Evolutionary conservation across 1,140 invertebrate species (phyloP), one percentile per base, ranked within the genome.

Genomic region (Zaprionus lachaisei): DNA sequence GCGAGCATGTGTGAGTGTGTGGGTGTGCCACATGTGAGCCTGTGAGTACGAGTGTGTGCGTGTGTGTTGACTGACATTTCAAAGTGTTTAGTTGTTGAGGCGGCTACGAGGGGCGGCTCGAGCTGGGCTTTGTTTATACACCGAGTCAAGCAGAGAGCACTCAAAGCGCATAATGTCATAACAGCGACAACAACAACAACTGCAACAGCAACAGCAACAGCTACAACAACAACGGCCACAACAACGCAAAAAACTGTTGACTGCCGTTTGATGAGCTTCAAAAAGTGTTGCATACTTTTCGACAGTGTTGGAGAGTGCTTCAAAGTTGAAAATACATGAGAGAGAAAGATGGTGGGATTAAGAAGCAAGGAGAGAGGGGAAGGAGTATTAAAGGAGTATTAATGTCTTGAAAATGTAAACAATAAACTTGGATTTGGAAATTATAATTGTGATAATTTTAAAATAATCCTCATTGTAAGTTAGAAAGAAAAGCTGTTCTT

Each of bases 111-210:
- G 14, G 26, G 22, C 44, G 60, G 24, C 22, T 72, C 22, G 47
- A 77, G 56, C 38, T 61, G 6, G 24, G 63, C 70, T 67, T 73
- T 77, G 70, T 68, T 62, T 77, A 66, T 63, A 73, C 56, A 31
- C 24, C n/a, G 26, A 65, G 73, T 58, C 62, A 60, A 64, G 31
- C 62, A 60, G 31, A 26, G 34, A n/a, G 57, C 28, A 37, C 26
- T 62, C 14, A 47, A 37, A 37, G 56, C 55, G 49, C 56, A 64
- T 58, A 58, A 41, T 61, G 28, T 57, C 55, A 62, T 63, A 73
- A 66, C 54, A 58, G 37, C 44, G 38, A 14, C 58, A 72, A 28
- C 26, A 28, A 28, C 26, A 28, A 28, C 26, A 28, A 6, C 26
- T 0, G 1, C 26, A 26, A 26, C 24, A 5, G 24, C 24, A 28